A percentile compares a stretch with the other conserved stretches of the same genome.
phyloP scores from a whole-genome alignment of 2,113 vertebrate genomes.

The Menura novaehollandiae region DNA sequence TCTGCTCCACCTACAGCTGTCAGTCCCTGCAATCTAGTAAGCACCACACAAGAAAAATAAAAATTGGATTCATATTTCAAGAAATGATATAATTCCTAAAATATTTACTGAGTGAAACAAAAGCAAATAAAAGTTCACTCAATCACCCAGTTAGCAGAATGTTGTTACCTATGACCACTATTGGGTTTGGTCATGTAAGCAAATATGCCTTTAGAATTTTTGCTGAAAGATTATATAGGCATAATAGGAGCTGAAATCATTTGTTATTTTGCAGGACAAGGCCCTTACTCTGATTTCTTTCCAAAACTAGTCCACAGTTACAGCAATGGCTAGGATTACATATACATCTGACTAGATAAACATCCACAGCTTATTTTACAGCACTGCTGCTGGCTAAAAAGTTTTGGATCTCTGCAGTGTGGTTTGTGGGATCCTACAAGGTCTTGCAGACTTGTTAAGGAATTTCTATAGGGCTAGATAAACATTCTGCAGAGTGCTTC shows the following conservation, averaged over 20 bases:
- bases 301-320: neutral
- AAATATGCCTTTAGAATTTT: neutral
- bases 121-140: neutral
- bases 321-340: neutral
- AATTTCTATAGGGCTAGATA: constrained; percentile 27
- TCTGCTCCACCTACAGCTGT: constrained; percentile 86
- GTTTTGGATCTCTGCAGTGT: neutral
- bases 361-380: constrained; percentile 19
- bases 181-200: neutral
- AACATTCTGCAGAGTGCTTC: constrained; percentile 1
- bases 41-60: neutral
- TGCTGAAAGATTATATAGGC: neutral
- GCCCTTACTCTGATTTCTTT: neutral
- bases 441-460: neutral
- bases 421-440: neutral
- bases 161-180: neutral
- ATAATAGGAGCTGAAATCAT: neutral
- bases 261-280: neutral
- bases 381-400: neutral
- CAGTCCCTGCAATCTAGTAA: constrained; percentile 69
- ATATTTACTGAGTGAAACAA: neutral
- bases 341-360: constrained; percentile 26
- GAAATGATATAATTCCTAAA: neutral
- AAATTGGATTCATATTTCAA: neutral
- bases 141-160: neutral